Evolutionary conservation across 2,888 invertebrate species (phyloP).

Genomic region (Tinea trinotella): DNA sequence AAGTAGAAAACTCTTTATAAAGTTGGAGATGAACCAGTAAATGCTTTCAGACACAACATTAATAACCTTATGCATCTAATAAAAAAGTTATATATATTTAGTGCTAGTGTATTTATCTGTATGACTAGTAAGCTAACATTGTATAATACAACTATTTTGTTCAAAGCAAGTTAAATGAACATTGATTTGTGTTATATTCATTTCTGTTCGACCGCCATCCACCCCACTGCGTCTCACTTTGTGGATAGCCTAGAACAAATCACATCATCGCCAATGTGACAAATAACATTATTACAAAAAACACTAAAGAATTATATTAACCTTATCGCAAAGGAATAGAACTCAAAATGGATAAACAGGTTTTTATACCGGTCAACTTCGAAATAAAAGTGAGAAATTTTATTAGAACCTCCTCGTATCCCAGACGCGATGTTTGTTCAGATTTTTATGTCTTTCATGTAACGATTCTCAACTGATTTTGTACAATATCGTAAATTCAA

Average conservation of each 20-base stretch:
- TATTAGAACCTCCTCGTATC: conserved; percentile 33
- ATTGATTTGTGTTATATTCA: too few species aligned
- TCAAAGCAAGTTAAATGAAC: too few species aligned
- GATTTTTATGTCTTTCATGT: neutral
- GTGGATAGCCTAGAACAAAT: neutral
- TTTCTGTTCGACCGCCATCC: too few species aligned
- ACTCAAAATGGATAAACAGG: neutral
- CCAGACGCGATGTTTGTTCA: neutral
- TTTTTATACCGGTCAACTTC: conserved; percentile 22
- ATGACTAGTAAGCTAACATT: too few species aligned
- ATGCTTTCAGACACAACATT: too few species aligned
- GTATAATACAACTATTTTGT: too few species aligned
- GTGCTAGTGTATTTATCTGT: too few species aligned
- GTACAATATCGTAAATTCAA: too few species aligned
- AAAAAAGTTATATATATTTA: too few species aligned
- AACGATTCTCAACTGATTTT: neutral
- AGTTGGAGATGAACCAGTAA: too few species aligned
- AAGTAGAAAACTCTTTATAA: too few species aligned
- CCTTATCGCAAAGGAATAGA: neutral
- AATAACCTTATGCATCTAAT: too few species aligned
- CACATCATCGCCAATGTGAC: neutral
- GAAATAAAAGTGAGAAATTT: conserved; percentile 42
- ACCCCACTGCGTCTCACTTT: neutral
- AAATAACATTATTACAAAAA: neutral
- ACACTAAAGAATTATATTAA: neutral